These are phyloP conservation scores for Ceratotherium simum DNA, from an alignment of 2,113 vertebrate genomes.

Conservation along the genomic window DNA sequence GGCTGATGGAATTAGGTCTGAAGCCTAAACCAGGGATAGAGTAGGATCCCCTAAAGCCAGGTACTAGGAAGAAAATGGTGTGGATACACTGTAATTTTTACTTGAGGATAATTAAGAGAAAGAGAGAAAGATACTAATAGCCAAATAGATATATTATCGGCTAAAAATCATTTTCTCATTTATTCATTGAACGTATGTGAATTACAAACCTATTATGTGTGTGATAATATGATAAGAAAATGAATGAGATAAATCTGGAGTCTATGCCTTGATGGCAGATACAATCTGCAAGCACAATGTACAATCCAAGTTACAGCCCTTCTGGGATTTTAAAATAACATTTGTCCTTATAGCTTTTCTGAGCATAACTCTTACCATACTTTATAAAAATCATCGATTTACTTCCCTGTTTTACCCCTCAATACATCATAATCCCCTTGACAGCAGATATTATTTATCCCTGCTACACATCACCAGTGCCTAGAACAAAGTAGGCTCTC, in stretches of 20 bases:
- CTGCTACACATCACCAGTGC: background rate
- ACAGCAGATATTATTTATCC: conserved; percentile 13
- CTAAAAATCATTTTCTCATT: background rate
- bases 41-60: background rate
- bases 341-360: background rate
- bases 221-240: background rate
- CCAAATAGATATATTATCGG: background rate
- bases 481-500: background rate
- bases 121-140: background rate
- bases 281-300: background rate
- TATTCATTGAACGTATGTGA: background rate
- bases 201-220: background rate
- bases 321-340: background rate
- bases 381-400: background rate
- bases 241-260: background rate
- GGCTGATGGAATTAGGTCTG: background rate
- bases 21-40: background rate
- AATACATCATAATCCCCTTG: background rate
- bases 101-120: background rate
- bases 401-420: background rate
- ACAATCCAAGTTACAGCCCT: background rate
- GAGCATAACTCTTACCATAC: background rate
- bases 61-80: background rate
- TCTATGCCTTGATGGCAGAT: background rate
- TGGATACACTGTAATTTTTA: background rate